phyloP scores from a whole-genome alignment of 2,113 vertebrate species.

The Trematomus loennbergii region DNA sequence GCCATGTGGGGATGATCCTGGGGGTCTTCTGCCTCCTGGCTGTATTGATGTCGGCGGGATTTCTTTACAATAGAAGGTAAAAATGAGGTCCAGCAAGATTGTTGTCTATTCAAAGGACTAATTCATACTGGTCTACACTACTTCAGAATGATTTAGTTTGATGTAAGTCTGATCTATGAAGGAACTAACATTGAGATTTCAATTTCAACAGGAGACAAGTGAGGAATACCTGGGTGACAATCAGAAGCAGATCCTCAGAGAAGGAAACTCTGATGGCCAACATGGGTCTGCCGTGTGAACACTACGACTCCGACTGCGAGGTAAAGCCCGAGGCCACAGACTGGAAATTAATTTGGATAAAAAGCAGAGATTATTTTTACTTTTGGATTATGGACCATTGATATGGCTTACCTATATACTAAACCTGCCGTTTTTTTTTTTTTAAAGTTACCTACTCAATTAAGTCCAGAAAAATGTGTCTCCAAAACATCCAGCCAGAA shows the following conservation, averaged over 20 bases:
- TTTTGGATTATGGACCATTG: background rate
- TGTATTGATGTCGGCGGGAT: slow-evolving; percentile 19
- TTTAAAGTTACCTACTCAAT: background rate
- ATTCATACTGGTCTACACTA: background rate
- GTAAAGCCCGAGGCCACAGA: slow-evolving; percentile 30
- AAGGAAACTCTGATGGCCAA: slow-evolving; percentile 82
- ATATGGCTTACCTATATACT: background rate
- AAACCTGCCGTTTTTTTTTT: background rate
- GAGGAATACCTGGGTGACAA: slow-evolving; percentile 6
- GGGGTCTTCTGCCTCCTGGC: slow-evolving; percentile 43
- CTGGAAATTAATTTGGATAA: background rate
- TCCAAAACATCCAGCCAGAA: background rate
- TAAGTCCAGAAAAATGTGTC: background rate
- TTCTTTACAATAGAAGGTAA: slow-evolving; percentile 69
- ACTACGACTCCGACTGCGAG: slow-evolving; percentile 71
- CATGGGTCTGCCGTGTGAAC: slow-evolving; percentile 69
- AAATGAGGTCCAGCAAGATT: background rate
- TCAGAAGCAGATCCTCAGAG: slow-evolving; percentile 54
- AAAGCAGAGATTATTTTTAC: background rate
- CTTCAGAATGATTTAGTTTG: background rate
- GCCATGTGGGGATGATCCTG: slow-evolving; percentile 53
- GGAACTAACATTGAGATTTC: background rate
- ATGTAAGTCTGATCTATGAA: background rate
- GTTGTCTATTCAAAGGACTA: background rate
- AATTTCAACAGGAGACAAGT: slow-evolving; percentile 49